Conservation (phyloP, 53 echinoderm and acorn worm species). For the Antedon mediterranea region DNA sequence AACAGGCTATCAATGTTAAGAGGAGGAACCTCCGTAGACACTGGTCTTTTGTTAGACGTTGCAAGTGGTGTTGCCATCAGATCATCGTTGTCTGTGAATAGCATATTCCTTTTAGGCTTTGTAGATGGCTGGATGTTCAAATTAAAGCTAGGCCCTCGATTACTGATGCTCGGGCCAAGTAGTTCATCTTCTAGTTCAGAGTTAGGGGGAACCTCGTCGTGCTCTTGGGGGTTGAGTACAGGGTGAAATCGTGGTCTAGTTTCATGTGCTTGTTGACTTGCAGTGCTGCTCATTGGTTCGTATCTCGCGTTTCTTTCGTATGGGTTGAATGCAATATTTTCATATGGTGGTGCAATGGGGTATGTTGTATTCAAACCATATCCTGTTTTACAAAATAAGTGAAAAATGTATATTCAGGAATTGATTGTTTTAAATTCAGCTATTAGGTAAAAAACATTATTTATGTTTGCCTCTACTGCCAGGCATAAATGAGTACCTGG, state of each 20-base stretch:
- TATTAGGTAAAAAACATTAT: too few relatives aligned
- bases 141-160: background rate
- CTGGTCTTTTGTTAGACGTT: constrained; percentile 9
- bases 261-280: background rate
- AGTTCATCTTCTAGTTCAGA: background rate
- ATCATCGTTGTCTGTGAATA: constrained; percentile 27
- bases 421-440: too few relatives aligned
- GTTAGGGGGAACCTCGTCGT: background rate
- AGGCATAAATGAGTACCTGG: too few relatives aligned
- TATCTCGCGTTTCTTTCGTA: background rate
- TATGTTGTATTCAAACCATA: background rate
- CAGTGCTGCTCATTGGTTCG: background rate
- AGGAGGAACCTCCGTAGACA: constrained; percentile 33
- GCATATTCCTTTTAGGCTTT: background rate
- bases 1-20: constrained; percentile 68
- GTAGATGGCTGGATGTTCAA: background rate
- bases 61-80: constrained; percentile 2
- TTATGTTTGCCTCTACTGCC: too few relatives aligned
- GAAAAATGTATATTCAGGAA: too few relatives aligned
- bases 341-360: background rate
- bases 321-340: background rate
- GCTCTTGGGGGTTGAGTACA: background rate
- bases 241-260: background rate
- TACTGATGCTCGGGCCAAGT: background rate
- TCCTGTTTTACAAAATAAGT: background rate